Conservation (phyloP, 2,113 vertebrate species). For the Chascanopsetta lugubris region DNA sequence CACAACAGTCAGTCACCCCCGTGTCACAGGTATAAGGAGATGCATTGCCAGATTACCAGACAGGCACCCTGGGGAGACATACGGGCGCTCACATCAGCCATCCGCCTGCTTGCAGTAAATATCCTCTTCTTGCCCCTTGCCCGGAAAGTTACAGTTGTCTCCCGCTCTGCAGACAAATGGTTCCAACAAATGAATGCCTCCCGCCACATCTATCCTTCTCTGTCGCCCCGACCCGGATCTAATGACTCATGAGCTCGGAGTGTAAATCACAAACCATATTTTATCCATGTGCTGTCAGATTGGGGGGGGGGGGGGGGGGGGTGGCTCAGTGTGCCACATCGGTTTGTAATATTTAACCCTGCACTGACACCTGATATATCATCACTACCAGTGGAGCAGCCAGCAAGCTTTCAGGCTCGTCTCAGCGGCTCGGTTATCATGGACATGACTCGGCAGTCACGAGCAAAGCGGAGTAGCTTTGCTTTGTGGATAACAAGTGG, state of each 20-base stretch:
- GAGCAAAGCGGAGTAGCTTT: background rate
- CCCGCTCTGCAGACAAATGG: slow-evolving; percentile 65
- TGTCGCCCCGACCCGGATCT: background rate
- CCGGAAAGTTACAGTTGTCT: slow-evolving; percentile 67
- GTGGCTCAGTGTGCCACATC: background rate
- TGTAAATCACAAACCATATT: background rate
- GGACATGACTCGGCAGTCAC: background rate
- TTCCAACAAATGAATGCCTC: slow-evolving; percentile 54
- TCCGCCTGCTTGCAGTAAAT: slow-evolving; percentile 73
- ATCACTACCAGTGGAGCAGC: background rate
- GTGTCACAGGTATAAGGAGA: slow-evolving; percentile 67
- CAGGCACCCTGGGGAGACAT: slow-evolving; percentile 46
- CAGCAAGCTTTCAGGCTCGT: background rate
- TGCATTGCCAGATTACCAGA: slow-evolving; percentile 63
- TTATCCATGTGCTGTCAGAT: background rate
- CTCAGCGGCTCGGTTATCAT: background rate
- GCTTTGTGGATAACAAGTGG: background rate
- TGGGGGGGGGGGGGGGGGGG: too few species aligned
- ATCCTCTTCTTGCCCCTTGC: slow-evolving; percentile 62
- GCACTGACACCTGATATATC: background rate
- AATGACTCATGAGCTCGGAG: background rate
- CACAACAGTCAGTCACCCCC: slow-evolving; percentile 46
- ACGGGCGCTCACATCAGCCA: slow-evolving; percentile 49
- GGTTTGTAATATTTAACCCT: background rate
- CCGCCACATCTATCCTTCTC: slow-evolving; percentile 38